Evolutionary conservation across 2,888 invertebrate genomes (phyloP).

Genomic region (Gnatocerus cornutus): DNA sequence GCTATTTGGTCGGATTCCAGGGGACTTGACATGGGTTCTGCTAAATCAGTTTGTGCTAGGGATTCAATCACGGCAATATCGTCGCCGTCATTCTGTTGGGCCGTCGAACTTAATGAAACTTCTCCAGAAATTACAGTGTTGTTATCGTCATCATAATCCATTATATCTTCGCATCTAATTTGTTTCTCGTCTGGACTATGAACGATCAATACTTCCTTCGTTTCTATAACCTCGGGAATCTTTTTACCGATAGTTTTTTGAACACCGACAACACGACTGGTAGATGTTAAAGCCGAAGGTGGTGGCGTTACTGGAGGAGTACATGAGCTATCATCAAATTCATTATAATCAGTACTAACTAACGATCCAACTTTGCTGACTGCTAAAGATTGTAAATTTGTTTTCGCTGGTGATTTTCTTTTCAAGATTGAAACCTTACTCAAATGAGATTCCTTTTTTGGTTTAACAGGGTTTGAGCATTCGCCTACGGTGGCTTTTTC

Average conservation of each 20-base stretch:
- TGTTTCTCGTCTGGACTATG: slow-evolving; percentile 69
- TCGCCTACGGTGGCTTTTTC: slow-evolving; percentile 51
- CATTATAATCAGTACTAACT: slow-evolving; percentile 76
- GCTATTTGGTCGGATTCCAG: slow-evolving; percentile 74
- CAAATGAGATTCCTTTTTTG: slow-evolving; percentile 71
- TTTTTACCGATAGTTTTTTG: slow-evolving; percentile 62
- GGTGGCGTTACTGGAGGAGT: slow-evolving; percentile 75
- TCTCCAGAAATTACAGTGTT: slow-evolving; percentile 75
- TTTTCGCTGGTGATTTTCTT: slow-evolving; percentile 70
- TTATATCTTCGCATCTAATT: slow-evolving; percentile 72
- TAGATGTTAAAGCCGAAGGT: slow-evolving; percentile 60
- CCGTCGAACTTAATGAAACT: slow-evolving; percentile 75
- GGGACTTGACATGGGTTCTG: slow-evolving; percentile 77
- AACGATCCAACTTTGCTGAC: slow-evolving; percentile 71
- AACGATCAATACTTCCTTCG: slow-evolving; percentile 59
- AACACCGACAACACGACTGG: slow-evolving; percentile 43
- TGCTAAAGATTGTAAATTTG: slow-evolving; percentile 67
- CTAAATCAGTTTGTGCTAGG: slow-evolving; percentile 73
- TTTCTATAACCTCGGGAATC: slow-evolving; percentile 56
- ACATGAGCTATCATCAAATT: slow-evolving; percentile 75
- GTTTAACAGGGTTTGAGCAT: slow-evolving; percentile 57
- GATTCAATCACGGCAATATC: slow-evolving; percentile 76
- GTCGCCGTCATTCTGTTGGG: slow-evolving; percentile 75
- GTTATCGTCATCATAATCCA: slow-evolving; percentile 77
- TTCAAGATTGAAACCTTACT: slow-evolving; percentile 77